phyloP scores from a whole-genome alignment of 1,140 invertebrate genomes.

The Drosophila prosaltans region DNA sequence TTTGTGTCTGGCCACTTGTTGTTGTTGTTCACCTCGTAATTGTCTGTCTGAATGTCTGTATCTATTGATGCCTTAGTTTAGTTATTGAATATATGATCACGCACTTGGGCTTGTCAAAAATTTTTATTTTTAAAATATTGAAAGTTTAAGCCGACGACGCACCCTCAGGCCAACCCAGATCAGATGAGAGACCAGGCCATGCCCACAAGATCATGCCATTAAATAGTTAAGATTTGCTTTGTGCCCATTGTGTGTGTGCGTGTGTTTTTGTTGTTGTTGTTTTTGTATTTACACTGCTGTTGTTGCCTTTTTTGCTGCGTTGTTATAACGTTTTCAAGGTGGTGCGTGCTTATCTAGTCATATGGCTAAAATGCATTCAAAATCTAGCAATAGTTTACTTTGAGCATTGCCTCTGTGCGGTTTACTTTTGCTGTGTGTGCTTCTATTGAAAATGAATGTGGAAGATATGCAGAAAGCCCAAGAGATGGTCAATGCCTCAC shows the following conservation, averaged over 20 bases:
- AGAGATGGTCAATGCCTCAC: conserved; percentile 39
- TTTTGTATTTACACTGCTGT: conserved; percentile 40
- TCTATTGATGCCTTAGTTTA: conserved; percentile 22
- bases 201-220: conserved; percentile 55
- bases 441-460: conserved; percentile 49
- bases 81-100: conserved; percentile 37
- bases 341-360: conserved; percentile 74
- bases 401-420: conserved; percentile 56
- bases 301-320: conserved; percentile 72
- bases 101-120: conserved; percentile 64
- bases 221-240: conserved; percentile 53
- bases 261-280: conserved; percentile 53
- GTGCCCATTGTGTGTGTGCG: conserved; percentile 43
- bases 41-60: conserved; percentile 26
- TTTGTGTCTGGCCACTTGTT: conserved; percentile 42
- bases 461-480: conserved; percentile 58
- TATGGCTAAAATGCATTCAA: conserved; percentile 70
- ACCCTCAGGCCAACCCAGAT: conserved; percentile 23
- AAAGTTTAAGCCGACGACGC: conserved; percentile 48
- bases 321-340: conserved; percentile 62
- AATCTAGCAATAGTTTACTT: conserved; percentile 62
- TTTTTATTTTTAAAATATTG: conserved; percentile 50
- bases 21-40: conserved; percentile 68
- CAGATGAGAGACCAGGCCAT: conserved; percentile 49
- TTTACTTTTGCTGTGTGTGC: conserved; percentile 41